Percentiles rank a stretch among this genome's conserved stretches.
Conservation (phyloP, 2,113 vertebrate genomes). For the Centropus bengalensis region DNA sequence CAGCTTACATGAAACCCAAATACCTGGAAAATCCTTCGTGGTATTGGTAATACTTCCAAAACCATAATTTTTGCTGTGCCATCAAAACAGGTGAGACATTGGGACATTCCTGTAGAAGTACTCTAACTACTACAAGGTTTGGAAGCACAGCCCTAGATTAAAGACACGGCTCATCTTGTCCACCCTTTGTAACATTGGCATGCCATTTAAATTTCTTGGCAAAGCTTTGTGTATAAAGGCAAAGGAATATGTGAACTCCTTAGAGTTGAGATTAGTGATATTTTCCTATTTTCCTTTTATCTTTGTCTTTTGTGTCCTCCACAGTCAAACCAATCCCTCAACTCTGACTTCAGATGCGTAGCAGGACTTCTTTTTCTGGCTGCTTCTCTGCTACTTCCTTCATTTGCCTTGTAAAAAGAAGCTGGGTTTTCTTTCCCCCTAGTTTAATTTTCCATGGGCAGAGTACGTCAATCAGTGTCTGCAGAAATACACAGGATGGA, state of each 20-base stretch:
- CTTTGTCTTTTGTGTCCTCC: background rate
- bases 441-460: background rate
- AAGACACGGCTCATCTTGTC: background rate
- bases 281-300: background rate
- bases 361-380: background rate
- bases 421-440: background rate
- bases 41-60: background rate
- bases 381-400: background rate
- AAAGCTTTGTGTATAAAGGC: background rate
- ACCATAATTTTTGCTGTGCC: background rate
- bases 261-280: rapidly evolving
- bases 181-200: rapidly evolving
- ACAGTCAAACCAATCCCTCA: background rate
- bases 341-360: background rate
- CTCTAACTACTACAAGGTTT: background rate
- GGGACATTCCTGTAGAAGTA: background rate
- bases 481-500: background rate
- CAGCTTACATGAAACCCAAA: background rate
- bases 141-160: background rate
- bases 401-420: background rate
- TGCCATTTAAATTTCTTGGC: background rate
- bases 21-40: background rate
- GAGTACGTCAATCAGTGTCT: background rate
- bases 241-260: background rate
- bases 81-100: background rate